Conservation (phyloP, 2,888 invertebrate genomes). For the Cyrtodaria siliqua region DNA sequence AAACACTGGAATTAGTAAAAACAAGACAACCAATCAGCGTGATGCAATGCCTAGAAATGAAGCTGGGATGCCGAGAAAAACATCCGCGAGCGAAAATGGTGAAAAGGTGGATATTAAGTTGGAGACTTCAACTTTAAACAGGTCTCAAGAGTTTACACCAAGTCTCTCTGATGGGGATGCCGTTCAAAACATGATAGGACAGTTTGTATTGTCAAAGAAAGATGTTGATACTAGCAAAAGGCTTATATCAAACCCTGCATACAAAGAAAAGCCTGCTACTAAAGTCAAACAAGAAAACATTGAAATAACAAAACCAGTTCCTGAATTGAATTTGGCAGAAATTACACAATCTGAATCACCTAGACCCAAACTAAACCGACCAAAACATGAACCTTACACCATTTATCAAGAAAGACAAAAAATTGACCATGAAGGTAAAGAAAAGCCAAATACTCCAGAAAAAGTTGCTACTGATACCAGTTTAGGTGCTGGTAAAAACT, state of each 20-base stretch:
- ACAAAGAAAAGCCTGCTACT: constrained; percentile 8
- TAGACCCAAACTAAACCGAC: constrained; percentile 68
- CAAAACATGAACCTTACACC: constrained; percentile 66
- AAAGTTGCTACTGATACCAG: constrained; percentile 8
- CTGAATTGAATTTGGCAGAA: constrained; percentile 52
- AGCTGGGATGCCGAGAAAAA: background rate
- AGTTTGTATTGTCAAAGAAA: constrained; percentile 26
- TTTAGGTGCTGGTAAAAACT: constrained; percentile 55
- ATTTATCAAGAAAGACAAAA: constrained; percentile 61
- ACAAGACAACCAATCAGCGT: background rate
- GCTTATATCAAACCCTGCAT: constrained; percentile 23
- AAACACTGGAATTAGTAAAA: background rate
- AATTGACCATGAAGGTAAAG: too few relatives aligned
- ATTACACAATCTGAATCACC: constrained; percentile 43
- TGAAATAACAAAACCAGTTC: constrained; percentile 11
- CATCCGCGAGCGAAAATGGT: background rate
- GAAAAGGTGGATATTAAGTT: background rate
- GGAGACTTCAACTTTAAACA: background rate
- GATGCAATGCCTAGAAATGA: background rate
- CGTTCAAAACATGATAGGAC: constrained; percentile 45
- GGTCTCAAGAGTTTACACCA: constrained; percentile 45
- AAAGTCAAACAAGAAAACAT: constrained; percentile 15
- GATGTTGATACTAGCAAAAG: constrained; percentile 7
- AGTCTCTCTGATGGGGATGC: constrained; percentile 47
- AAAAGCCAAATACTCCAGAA: constrained; percentile 10